A percentile compares a stretch with the other conserved stretches of the same genome.
Evolutionary conservation across 2,797 vertebrate species (phyloP).

Genomic region (Rhinatrema bivittatum): DNA sequence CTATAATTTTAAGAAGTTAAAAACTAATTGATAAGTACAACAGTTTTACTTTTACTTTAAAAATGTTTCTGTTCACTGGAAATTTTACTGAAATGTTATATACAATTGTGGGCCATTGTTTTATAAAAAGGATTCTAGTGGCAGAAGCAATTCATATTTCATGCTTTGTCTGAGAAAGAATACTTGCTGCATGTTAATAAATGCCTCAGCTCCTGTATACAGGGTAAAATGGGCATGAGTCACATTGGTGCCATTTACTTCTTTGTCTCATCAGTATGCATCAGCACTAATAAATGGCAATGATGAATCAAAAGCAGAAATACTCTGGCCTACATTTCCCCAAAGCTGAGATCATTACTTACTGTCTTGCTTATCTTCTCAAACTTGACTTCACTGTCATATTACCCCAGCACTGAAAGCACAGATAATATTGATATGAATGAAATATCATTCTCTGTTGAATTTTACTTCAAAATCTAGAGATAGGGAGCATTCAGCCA

Average conservation of each 20-base stretch:
- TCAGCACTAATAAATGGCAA: constrained; percentile 14
- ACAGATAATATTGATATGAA: constrained; percentile 8
- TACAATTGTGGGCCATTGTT: too few species aligned
- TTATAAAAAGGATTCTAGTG: too few species aligned
- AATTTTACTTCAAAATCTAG: neutral
- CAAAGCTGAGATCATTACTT: constrained; percentile 4
- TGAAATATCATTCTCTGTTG: constrained; percentile 3
- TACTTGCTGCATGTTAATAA: too few species aligned
- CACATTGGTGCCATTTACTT: constrained; percentile 10
- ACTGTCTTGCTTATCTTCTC: neutral
- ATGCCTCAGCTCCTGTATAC: too few species aligned
- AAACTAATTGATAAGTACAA: too few species aligned
- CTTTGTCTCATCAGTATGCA: constrained; percentile 5
- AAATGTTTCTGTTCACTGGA: too few species aligned
- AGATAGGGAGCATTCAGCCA: constrained; percentile 1
- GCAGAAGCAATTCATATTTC: too few species aligned
- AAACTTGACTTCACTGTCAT: constrained; percentile 6
- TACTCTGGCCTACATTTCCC: constrained; percentile 25
- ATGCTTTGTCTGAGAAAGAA: too few species aligned
- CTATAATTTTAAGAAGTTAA: too few species aligned
- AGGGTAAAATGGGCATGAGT: too few species aligned
- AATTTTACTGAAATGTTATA: too few species aligned
- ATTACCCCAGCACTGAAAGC: constrained; percentile 6
- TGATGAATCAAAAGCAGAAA: constrained; percentile 15
- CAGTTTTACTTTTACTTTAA: too few species aligned